A percentile compares a stretch with the other conserved stretches of the same genome.
Conservation (phyloP, 2,888 invertebrate species). For the Apantesis nais region DNA sequence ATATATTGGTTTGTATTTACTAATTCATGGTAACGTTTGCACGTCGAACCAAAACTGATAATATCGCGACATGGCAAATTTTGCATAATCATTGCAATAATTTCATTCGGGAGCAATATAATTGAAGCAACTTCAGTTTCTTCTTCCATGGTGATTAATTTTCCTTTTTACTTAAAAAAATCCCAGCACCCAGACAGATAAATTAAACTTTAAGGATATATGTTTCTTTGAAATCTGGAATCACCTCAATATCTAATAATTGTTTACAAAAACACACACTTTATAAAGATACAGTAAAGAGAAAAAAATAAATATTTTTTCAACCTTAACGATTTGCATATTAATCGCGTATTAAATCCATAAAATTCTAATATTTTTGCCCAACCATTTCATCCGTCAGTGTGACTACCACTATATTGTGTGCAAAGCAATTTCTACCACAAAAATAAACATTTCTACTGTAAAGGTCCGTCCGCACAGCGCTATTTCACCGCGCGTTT, state of each 20-base stretch:
- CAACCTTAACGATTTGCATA: not conserved
- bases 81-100: conserved; percentile 58
- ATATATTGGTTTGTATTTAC: conserved; percentile 67
- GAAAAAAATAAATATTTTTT: not conserved
- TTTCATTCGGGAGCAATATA: conserved; percentile 59
- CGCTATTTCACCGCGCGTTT: too few species aligned
- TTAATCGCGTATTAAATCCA: not conserved
- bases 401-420: not conserved
- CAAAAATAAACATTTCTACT: not conserved
- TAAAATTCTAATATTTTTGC: not conserved
- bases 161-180: not conserved
- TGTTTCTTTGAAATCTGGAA: not conserved
- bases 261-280: too few species aligned
- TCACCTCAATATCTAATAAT: not conserved
- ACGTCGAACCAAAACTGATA: conserved; percentile 81
- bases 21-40: conserved; percentile 77
- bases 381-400: not conserved
- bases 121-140: conserved; percentile 31
- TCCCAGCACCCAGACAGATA: not conserved
- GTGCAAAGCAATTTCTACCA: not conserved
- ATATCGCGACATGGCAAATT: conserved; percentile 68
- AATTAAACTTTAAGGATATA: not conserved
- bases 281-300: not conserved
- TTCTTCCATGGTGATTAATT: conserved; percentile 20
- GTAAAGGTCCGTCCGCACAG: too few species aligned